A percentile compares a stretch with the other conserved stretches of the same genome.
Conservation (phyloP, 2,888 invertebrate species). For the Bibio marci region DNA sequence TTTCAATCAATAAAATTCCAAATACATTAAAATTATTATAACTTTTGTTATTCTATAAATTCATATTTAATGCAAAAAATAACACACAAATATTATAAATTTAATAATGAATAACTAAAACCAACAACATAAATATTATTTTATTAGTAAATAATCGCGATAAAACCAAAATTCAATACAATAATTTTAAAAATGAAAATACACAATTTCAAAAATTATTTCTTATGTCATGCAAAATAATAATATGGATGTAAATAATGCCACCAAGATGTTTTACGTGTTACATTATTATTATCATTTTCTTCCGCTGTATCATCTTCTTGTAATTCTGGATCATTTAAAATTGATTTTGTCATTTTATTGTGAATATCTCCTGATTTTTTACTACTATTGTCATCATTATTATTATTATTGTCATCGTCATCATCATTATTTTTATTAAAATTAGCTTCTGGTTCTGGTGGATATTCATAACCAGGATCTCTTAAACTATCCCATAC, state of each 20-base stretch:
- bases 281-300: not conserved
- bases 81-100: no score
- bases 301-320: not conserved
- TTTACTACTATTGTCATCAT: not conserved
- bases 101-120: no score
- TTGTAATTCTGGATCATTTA: not conserved
- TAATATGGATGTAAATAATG: conserved; percentile 39
- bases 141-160: no score
- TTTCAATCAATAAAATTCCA: no score
- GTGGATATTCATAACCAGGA: conserved; percentile 9
- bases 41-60: no score
- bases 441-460: conserved; percentile 3
- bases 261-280: conserved; percentile 28
- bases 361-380: not conserved
- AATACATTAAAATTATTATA: no score
- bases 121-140: no score
- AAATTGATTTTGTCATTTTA: not conserved
- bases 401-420: not conserved
- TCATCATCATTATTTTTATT: not conserved
- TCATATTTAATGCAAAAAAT: no score
- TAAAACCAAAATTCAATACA: no score
- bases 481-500: conserved; percentile 4
- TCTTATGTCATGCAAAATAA: conserved; percentile 27
- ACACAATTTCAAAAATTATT: no score
- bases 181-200: no score